phyloP scores from a whole-genome alignment of 2,113 vertebrate genomes.

The Pimephales promelas region DNA sequence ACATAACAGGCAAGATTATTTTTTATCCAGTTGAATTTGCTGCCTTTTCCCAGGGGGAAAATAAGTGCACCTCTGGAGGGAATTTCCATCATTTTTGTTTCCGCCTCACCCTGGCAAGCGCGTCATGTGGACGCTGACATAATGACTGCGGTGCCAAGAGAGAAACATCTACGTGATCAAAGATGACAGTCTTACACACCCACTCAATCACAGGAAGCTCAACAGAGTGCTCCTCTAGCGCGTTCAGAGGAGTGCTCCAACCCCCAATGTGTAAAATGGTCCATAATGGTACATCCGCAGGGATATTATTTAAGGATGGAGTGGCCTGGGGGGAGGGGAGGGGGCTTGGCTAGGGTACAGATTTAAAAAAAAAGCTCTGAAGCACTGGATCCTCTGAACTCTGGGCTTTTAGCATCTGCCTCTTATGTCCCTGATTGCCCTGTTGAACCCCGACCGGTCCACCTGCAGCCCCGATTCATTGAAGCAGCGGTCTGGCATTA shows the following conservation, averaged over 20 bases:
- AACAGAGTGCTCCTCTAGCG: neutral
- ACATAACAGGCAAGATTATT: slow-evolving; percentile 9
- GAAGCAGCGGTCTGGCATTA: slow-evolving; percentile 32
- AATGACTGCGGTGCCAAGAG: neutral
- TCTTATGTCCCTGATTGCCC: slow-evolving; percentile 49
- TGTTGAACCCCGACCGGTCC: slow-evolving; percentile 27
- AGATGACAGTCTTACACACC: slow-evolving; percentile 31
- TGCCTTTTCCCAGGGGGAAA: slow-evolving; percentile 10
- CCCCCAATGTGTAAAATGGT: slow-evolving; percentile 1
- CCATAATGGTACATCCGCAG: slow-evolving; percentile 21
- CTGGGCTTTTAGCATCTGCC: slow-evolving; percentile 36
- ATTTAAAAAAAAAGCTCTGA: slow-evolving; percentile 36
- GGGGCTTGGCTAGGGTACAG: slow-evolving; percentile 16
- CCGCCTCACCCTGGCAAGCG: neutral
- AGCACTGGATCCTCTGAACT: slow-evolving; percentile 25
- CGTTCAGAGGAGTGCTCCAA: neutral
- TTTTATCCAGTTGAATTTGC: slow-evolving; percentile 15
- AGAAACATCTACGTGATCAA: slow-evolving; percentile 16
- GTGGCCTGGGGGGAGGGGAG: neutral
- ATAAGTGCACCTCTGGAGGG: slow-evolving; percentile 25
- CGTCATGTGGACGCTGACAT: neutral
- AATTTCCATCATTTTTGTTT: slow-evolving; percentile 34
- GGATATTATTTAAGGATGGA: slow-evolving; percentile 10
- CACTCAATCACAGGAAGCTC: neutral
- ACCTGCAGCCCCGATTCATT: slow-evolving; percentile 18